These are phyloP conservation scores for Drosophila putrida DNA, from an alignment of 2,888 invertebrate genomes.

Conservation along the genomic window DNA sequence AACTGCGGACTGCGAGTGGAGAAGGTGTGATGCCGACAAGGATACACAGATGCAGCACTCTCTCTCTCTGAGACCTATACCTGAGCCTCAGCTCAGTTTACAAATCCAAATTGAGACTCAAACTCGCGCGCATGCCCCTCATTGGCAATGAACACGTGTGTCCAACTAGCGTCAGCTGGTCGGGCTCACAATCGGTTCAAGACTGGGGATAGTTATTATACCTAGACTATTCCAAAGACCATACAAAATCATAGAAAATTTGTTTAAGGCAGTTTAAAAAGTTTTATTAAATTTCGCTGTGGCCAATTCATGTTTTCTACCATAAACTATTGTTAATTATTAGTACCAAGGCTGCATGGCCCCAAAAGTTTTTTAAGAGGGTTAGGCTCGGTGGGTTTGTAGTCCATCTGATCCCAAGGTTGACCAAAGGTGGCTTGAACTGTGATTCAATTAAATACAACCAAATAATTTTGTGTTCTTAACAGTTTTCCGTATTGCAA, in stretches of 20 bases:
- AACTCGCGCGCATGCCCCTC: constrained; percentile 68
- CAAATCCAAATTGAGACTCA: constrained; percentile 76
- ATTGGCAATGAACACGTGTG: constrained; percentile 68
- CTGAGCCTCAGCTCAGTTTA: constrained; percentile 53
- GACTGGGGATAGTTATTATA: constrained; percentile 18
- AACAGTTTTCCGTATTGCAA: no score
- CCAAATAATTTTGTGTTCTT: no score
- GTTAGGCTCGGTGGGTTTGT: no score
- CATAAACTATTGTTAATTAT: background rate
- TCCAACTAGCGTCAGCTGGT: constrained; percentile 55
- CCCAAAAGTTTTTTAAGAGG: no score
- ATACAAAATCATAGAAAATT: constrained; percentile 23
- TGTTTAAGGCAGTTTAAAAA: background rate
- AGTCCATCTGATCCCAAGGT: no score
- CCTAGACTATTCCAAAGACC: constrained; percentile 3
- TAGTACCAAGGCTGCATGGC: no score
- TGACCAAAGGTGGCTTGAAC: no score
- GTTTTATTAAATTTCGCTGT: background rate
- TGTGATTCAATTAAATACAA: no score
- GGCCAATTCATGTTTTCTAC: background rate
- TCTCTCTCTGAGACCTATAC: constrained; percentile 7
- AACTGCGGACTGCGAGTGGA: constrained; percentile 26
- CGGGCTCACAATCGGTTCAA: constrained; percentile 18
- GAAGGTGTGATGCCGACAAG: constrained; percentile 77
- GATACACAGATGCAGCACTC: constrained; percentile 64